Base-by-base conservation (phyloP, 2,888 invertebrate genomes). In the Drosophila meridiana region DNA sequence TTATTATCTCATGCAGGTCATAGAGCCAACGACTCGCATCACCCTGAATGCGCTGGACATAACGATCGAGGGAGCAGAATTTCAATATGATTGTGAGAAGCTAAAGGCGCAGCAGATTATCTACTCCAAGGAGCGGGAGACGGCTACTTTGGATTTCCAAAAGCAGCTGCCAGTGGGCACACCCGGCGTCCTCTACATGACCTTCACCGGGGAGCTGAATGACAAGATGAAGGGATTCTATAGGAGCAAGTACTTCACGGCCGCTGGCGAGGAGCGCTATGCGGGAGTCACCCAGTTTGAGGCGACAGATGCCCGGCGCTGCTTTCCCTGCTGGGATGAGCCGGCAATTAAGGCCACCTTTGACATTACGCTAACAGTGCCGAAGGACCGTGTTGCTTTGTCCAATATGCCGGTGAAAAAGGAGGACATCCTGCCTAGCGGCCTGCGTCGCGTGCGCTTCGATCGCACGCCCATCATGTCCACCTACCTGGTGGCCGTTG, bases 291-390 rank as follows among this genome's bases (percentile, higher is more conserved):
- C 98, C 61, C 98, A 98, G 93, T 99, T 98, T 92, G 97, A 97
- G 92, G 95, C 97, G 0, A 97, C 97, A 3, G 97, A 97, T 94
- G 99, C 99, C 7, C 95, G 99, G 65, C 94, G 97, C 82, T 98
- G 98, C 91, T 99, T 99, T 91, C 99, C 99, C 4, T 99, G 99
- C 93, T 99, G 98, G 98, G 99, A 99, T 93, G 99, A 99, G 93
- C 99, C 99, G 9, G 97, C 98, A 13, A 95, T 97, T 73, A 99
- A 99, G 93, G 97, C 99, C 2, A 98, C 97, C 2, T 99, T 99
- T 93, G 97, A 98, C 92, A 96, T 99, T 75, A 95, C 96, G 0
- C 93, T 99, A 20, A 94, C 96, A 70, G 97, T 98, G 62, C 97
- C 98, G 34, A 94, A 95, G 69, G 95, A 96, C 91, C 94, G 96